Base-by-base conservation (phyloP, 2,888 invertebrate genomes). In the Tenthredo notha region DNA sequence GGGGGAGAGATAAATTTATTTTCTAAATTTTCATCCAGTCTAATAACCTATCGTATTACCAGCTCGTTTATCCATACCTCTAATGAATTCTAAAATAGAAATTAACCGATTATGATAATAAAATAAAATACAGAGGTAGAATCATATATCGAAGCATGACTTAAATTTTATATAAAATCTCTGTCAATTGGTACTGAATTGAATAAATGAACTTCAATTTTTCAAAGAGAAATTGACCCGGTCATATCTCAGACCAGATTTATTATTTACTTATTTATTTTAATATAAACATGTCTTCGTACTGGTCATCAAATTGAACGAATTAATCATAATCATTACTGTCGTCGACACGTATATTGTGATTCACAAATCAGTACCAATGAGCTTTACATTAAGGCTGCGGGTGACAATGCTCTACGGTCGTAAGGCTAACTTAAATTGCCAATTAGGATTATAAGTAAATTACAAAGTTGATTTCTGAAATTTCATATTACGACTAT, bases 91-190 rank as follows among this genome's bases (percentile, higher is more conserved):
- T 12, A 15, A 43, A 74, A 74, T 74, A 25, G 72, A 43, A 43
- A 74, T 43, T 18, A 70, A 70, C n/a, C 25, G 72, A 74, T 74
- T 74, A 18, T 74, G 40, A 40, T n/a, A 74, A 74, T 43, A 43
- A 74, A 74, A 43, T 21, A 43, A 74, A 43, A 37, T 37, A 70
- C 18, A 18, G 70, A 18, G 37, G 4, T 70, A 18, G 70, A 37
- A 33, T 10, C 4, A 15, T 33, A 33, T 10, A 29, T 12, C 12
- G 2, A 25, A 43, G 10, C 21, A 21, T 37, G 25, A 74, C 10
- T 6, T 6, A 50, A 9, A 29, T 67, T 54, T 9, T n/a, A 77
- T 75, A 25, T 25, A 1, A 21, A 43, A 61, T 61, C 21, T 47
- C 47, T 7, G 47, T 47, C 75, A 47, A 75, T 75, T 47, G 21